phyloP scores from a whole-genome alignment of 2,797 vertebrate genomes.

The Acestrorhynchus altus region DNA sequence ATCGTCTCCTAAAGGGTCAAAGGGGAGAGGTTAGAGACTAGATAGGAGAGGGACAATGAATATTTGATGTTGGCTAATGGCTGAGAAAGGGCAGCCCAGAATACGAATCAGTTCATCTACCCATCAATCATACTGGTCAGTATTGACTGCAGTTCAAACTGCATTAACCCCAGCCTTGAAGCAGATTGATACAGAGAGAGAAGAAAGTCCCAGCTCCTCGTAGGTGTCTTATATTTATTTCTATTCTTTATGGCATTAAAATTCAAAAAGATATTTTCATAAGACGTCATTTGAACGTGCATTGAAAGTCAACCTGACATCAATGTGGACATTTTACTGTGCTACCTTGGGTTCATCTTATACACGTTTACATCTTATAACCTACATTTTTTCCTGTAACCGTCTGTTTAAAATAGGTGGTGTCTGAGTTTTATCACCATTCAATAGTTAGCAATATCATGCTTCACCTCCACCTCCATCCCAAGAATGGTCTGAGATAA shows the following conservation, averaged over 20 bases:
- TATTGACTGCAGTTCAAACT: slow-evolving; percentile 29
- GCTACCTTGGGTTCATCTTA: too few species aligned
- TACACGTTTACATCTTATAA: too few species aligned
- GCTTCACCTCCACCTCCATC: too few species aligned
- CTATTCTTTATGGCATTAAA: background rate
- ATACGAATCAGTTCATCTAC: slow-evolving; percentile 8
- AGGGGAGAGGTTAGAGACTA: slow-evolving; percentile 12
- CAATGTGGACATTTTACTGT: background rate
- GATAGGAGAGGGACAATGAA: slow-evolving; percentile 11
- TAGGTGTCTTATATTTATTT: too few species aligned
- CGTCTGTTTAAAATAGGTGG: too few species aligned
- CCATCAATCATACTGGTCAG: slow-evolving; percentile 27
- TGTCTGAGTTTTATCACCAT: too few species aligned
- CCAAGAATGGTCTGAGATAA: too few species aligned
- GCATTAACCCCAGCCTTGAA: slow-evolving; percentile 25
- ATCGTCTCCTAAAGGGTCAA: slow-evolving; percentile 78
- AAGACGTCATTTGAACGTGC: background rate
- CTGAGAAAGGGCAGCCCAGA: slow-evolving; percentile 34
- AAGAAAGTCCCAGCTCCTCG: background rate
- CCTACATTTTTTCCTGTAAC: too few species aligned
- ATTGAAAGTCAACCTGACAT: too few species aligned
- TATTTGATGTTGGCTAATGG: slow-evolving; percentile 30
- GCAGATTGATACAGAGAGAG: background rate
- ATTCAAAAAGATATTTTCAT: slow-evolving; percentile 20
- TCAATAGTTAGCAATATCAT: too few species aligned